Conservation (phyloP, 2,113 vertebrate species). For the Pandion haliaetus region DNA sequence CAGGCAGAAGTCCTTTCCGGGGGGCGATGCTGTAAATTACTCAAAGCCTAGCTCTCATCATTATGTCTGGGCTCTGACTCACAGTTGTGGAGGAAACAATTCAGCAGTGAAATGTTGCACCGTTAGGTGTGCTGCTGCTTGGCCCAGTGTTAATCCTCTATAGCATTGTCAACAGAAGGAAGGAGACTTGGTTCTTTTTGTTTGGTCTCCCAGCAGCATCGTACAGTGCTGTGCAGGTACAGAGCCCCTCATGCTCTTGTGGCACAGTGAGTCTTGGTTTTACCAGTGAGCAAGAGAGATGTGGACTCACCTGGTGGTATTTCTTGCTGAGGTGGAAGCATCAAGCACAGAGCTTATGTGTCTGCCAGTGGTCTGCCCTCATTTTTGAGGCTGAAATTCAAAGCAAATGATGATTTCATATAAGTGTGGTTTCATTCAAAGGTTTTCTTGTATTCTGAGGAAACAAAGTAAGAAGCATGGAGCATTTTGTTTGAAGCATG, state of each 20-base stretch:
- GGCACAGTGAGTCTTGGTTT: too few species aligned
- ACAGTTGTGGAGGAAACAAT: background rate
- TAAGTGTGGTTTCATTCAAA: background rate
- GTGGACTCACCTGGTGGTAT: background rate
- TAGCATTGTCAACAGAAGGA: background rate
- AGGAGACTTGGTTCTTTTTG: background rate
- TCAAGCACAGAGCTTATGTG: background rate
- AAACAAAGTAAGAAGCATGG: background rate
- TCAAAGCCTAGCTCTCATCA: background rate
- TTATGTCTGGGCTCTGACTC: background rate
- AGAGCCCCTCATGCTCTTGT: background rate
- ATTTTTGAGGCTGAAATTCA: background rate
- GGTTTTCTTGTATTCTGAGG: background rate
- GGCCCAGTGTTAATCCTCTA: background rate
- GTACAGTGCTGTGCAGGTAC: too few species aligned
- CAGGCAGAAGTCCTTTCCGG: background rate
- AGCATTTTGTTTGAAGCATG: background rate
- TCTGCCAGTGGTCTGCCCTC: background rate
- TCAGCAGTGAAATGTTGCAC: rapidly evolving
- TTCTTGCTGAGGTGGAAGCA: background rate
- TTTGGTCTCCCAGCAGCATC: background rate
- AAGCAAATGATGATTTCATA: background rate
- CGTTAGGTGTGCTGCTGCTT: background rate
- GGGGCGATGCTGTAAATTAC: background rate
- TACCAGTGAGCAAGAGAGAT: background rate